A percentile compares a stretch with the other conserved stretches of the same genome.
phyloP scores from a whole-genome alignment of 2,797 vertebrate genomes.

The Coluber constrictor region DNA sequence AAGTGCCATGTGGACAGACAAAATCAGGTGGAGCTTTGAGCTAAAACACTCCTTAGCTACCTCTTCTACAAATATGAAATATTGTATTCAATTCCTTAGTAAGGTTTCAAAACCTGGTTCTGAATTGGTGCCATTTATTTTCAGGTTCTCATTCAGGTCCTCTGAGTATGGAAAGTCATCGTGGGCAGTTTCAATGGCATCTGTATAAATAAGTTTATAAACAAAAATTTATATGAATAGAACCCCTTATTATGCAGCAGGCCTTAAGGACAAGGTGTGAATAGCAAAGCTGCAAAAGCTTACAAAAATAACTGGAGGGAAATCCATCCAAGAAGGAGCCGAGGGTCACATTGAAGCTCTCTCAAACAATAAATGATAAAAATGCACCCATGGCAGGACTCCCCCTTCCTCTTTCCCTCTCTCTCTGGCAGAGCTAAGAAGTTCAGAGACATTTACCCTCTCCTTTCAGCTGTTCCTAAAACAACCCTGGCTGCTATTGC shows the following conservation, averaged over 20 bases:
- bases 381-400: background rate
- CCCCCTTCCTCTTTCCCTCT: background rate
- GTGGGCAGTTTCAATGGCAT: slow-evolving; percentile 22
- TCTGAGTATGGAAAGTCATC: slow-evolving; percentile 62
- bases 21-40: background rate
- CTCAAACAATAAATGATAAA: slow-evolving; percentile 40
- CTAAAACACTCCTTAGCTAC: background rate
- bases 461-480: slow-evolving; percentile 23
- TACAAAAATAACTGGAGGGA: slow-evolving; percentile 61
- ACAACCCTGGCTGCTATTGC: background rate
- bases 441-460: background rate
- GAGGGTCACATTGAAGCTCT: slow-evolving; percentile 58
- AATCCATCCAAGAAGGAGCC: slow-evolving; percentile 60
- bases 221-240: slow-evolving; percentile 58
- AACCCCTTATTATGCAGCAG: slow-evolving; percentile 61
- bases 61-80: background rate
- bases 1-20: background rate
- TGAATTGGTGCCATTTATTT: background rate
- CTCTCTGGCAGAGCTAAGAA: background rate
- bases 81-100: background rate
- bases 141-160: slow-evolving; percentile 43
- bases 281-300: slow-evolving; percentile 54
- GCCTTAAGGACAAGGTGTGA: slow-evolving; percentile 61
- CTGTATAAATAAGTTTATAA: slow-evolving; percentile 48
- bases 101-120: background rate